These are phyloP conservation scores for Choreutis nemorana DNA, from an alignment of 2,888 invertebrate species.

Conservation along the genomic window DNA sequence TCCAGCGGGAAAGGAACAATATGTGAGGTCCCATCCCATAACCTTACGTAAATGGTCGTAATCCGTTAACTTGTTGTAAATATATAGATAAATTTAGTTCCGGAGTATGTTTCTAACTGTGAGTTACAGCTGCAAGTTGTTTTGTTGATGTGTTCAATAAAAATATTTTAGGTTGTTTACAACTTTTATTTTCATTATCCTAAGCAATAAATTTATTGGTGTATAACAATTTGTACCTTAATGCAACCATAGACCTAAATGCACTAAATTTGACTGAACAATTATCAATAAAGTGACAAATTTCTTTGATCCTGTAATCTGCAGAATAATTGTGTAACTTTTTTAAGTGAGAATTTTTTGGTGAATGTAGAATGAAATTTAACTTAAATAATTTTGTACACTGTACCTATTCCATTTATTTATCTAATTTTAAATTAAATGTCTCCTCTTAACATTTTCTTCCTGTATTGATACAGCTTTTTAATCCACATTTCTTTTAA, in stretches of 20 bases:
- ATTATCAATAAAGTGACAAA: no score
- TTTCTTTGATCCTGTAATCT: no score
- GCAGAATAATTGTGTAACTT: no score
- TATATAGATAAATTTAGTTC: slow-evolving; percentile 49
- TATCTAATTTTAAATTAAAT: no score
- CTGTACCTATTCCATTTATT: no score
- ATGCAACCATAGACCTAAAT: no score
- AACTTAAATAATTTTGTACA: no score
- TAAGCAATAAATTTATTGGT: background rate
- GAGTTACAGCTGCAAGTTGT: slow-evolving; percentile 23
- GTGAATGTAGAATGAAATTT: no score
- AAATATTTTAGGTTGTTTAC: slow-evolving; percentile 33
- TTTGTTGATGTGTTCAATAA: slow-evolving; percentile 47
- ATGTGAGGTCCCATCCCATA: slow-evolving; percentile 43
- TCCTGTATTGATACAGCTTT: slow-evolving; percentile 70
- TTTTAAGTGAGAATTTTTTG: no score
- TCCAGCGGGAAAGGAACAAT: slow-evolving; percentile 80
- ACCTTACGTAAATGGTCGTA: slow-evolving; percentile 16
- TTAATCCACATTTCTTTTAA: slow-evolving; percentile 80
- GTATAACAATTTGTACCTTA: no score
- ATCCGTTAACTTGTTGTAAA: slow-evolving; percentile 41
- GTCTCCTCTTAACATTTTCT: slow-evolving; percentile 67
- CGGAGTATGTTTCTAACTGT: slow-evolving; percentile 41
- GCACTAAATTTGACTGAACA: no score
- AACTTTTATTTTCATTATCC: background rate